Evolutionary conservation across 2,797 vertebrate species (phyloP).

Genomic region (Danio choprae): DNA sequence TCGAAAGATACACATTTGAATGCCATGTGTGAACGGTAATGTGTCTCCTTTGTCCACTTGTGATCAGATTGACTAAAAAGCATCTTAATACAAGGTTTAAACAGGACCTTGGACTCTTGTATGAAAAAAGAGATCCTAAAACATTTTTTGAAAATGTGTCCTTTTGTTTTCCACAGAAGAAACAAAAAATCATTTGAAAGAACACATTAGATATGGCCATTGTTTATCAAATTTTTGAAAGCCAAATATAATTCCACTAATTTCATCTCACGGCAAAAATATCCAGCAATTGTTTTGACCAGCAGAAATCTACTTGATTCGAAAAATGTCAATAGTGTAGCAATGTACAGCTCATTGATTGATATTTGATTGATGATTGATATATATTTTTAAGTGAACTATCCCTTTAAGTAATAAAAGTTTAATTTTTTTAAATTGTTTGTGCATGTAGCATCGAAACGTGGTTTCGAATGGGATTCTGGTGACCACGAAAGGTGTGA

Average conservation of each 20-base stretch:
- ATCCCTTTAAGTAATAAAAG: constrained; percentile 7
- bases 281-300: no score
- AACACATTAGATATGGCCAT: not conserved
- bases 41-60: no score
- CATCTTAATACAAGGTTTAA: no score
- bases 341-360: not conserved
- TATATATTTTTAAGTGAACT: not conserved
- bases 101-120: no score
- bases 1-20: no score
- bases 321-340: not conserved
- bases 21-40: no score
- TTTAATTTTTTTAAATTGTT: no score
- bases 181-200: not conserved
- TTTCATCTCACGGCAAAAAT: no score
- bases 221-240: not conserved
- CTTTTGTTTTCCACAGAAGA: not conserved
- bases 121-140: not conserved
- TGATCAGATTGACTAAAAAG: no score
- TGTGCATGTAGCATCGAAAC: constrained; percentile 34
- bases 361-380: not conserved
- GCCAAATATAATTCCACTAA: no score
- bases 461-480: constrained; percentile 42
- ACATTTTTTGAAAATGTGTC: not conserved
- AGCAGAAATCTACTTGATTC: not conserved
- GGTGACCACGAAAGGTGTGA: constrained; percentile 1